Evolutionary conservation across 92 coral and sea anemone species (phyloP), one percentile per base, ranked within the genome.

Genomic region (Siderastrea radians): DNA sequence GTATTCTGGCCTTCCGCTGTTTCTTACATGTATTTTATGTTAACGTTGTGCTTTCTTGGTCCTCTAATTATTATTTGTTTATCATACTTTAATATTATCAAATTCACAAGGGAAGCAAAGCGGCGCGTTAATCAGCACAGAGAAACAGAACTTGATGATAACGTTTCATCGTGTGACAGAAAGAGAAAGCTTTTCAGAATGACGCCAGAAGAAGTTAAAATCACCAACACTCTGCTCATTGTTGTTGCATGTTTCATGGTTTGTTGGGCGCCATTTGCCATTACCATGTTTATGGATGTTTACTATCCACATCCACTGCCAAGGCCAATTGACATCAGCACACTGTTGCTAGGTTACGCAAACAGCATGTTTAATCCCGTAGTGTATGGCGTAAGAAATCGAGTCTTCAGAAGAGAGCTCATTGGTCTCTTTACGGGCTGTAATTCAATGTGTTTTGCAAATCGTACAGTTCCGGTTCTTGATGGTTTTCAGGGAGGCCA

Each of bases 221-320:
- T 95, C 11, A 93, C 96, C 2, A 86, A 89, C 75, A 95, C 98
- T 26, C 81, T 95, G 7, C 38, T 93, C 2, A 84, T 85, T 46
- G 90, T 95, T 1, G 84, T 95, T 6, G 95, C 88, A 5, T 90
- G 86, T 11, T 95, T 95, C 19, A 55, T 86, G 10, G 11, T 85
- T 15, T 90, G 96, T 81, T 95, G 98, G 98, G 64, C 94, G 4
- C 95, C 98, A 52, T 93, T 92, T 78, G 98, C 90, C 1, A 69
- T 93, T 49, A 95, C 95, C 43, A 95, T 93, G 96, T 87, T 95
- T 58, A 61, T 93, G 6, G 91, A 90, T 79, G 91, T 95, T 15
- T 88, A 90, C 61, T 47, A 67, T 7, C 66, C 87, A 4, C 72
- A 14, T 11, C 90, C 93, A 13, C 87, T 95, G 11, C 98, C 98